These are phyloP conservation scores for Leiothrix lutea DNA, from an alignment of 2,113 vertebrate genomes.

Conservation along the genomic window DNA sequence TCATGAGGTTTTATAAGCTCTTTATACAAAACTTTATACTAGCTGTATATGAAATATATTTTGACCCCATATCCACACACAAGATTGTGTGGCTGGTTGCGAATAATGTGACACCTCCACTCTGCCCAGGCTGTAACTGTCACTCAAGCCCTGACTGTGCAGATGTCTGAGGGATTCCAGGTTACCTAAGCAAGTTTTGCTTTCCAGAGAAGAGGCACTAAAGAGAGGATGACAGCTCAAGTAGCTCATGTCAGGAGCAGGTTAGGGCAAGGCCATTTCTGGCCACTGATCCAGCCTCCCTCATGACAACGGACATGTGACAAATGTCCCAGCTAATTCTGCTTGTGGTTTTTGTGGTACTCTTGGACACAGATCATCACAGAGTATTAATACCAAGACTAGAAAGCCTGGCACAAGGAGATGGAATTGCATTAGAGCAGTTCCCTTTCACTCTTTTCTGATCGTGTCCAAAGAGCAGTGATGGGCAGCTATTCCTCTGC, in stretches of 20 bases:
- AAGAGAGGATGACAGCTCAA: slow-evolving; percentile 13
- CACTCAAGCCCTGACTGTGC: neutral
- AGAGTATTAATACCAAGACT: slow-evolving; percentile 31
- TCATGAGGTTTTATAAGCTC: slow-evolving; percentile 33
- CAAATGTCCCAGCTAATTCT: slow-evolving; percentile 35
- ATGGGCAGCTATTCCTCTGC: slow-evolving; percentile 15
- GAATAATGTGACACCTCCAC: neutral
- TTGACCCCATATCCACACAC: neutral
- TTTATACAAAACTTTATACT: slow-evolving; percentile 22
- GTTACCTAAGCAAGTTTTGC: neutral
- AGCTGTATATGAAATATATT: neutral
- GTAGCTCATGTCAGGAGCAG: neutral
- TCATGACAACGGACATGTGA: neutral
- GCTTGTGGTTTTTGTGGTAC: slow-evolving; percentile 21
- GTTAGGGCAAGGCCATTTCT: slow-evolving; percentile 37
- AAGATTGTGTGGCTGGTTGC: neutral
- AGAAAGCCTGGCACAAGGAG: neutral
- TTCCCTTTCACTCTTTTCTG: neutral
- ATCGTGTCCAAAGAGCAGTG: neutral
- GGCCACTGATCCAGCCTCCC: neutral
- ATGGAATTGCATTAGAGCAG: slow-evolving; percentile 2
- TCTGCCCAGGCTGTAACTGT: neutral
- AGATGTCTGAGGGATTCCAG: neutral
- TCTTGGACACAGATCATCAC: neutral
- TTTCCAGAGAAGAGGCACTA: neutral